Conservation (phyloP, 2,113 vertebrate genomes). For the Periophthalmodon schlosseri region DNA sequence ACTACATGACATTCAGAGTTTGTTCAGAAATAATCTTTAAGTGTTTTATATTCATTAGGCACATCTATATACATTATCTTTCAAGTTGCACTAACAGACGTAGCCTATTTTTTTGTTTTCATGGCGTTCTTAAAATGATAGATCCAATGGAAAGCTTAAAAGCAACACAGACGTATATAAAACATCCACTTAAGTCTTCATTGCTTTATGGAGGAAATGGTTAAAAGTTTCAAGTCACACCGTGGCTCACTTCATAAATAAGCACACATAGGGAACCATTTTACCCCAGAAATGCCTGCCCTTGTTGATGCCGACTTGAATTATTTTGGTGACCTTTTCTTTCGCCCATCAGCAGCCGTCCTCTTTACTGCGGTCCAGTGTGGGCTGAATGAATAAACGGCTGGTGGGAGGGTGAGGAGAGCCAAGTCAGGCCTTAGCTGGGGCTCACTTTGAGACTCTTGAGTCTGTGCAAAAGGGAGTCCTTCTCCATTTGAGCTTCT, state of each 20-base stretch:
- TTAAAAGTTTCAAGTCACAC: conserved; percentile 19
- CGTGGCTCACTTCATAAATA: conserved; percentile 23
- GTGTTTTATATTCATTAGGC: conserved; percentile 39
- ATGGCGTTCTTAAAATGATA: neutral
- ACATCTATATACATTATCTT: conserved; percentile 31
- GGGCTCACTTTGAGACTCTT: conserved; percentile 81
- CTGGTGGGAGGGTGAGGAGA: conserved; percentile 13
- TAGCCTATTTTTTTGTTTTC: conserved; percentile 5
- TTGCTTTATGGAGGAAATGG: conserved; percentile 34
- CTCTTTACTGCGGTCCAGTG: neutral
- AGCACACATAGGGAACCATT: neutral
- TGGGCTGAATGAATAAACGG: conserved; percentile 1
- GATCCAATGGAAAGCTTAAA: conserved; percentile 28
- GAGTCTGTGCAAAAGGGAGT: conserved; percentile 86
- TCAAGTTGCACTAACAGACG: neutral
- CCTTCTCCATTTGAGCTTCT: conserved; percentile 92
- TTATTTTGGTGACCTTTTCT: neutral
- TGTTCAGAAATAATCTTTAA: conserved; percentile 12
- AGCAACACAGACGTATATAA: conserved; percentile 25
- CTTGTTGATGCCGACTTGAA: conserved; percentile 20
- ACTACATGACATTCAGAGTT: conserved; percentile 70
- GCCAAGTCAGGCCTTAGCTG: conserved; percentile 56
- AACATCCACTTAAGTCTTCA: conserved; percentile 30
- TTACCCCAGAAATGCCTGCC: neutral
- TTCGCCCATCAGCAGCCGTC: neutral